Evolutionary conservation across 2,797 vertebrate species (phyloP).

Genomic region (Ibycter americanus): DNA sequence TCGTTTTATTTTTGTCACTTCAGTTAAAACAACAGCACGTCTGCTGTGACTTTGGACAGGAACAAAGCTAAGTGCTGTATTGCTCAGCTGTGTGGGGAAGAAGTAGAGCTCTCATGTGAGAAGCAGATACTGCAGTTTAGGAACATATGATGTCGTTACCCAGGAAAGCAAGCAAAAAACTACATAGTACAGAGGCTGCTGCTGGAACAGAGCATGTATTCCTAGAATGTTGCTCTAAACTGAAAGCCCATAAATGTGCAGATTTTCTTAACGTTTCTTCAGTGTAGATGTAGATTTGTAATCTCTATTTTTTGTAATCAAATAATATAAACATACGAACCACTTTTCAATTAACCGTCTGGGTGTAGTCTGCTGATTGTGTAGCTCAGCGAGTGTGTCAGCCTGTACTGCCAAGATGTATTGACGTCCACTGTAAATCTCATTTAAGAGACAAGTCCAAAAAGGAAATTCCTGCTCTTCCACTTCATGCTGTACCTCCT

Average conservation of each 20-base stretch:
- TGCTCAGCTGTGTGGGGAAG: neutral
- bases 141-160: neutral
- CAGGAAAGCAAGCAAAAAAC: neutral
- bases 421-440: neutral
- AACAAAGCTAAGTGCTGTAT: neutral
- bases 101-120: neutral
- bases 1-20: neutral
- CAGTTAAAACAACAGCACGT: neutral
- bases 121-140: neutral
- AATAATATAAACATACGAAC: neutral
- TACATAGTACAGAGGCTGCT: neutral
- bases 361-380: neutral
- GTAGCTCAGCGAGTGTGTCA: fast-evolving
- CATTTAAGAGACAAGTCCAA: neutral
- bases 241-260: neutral
- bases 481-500: neutral
- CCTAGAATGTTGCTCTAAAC: neutral
- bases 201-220: neutral
- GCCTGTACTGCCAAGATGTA: neutral
- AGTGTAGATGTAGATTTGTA: neutral
- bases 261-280: neutral
- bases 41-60: neutral
- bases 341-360: neutral
- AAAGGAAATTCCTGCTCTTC: neutral
- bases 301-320: neutral